A percentile compares a stretch with the other conserved stretches of the same genome.
Evolutionary conservation across 2,888 invertebrate species (phyloP).

Genomic region (Notodonta ziczac): DNA sequence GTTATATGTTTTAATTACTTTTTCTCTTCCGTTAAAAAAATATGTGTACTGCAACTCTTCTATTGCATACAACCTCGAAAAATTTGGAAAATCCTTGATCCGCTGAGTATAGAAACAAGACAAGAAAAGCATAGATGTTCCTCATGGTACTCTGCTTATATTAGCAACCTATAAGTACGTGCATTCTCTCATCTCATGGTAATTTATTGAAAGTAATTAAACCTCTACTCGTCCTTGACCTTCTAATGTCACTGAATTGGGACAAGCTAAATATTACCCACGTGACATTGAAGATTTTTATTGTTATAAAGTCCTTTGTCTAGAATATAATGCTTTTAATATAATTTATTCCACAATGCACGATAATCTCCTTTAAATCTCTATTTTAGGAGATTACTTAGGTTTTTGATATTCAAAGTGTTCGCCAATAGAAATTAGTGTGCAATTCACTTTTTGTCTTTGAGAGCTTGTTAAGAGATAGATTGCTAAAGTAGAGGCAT

Average conservation of each 20-base stretch:
- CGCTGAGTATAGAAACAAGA: too few relatives aligned
- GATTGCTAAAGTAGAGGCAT: neutral
- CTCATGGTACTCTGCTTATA: too few relatives aligned
- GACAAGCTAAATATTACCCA: neutral
- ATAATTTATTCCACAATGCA: slow-evolving; percentile 3
- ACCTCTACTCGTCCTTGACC: too few relatives aligned
- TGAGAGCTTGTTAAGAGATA: neutral
- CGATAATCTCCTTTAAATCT: neutral
- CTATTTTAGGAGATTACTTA: neutral
- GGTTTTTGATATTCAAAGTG: neutral
- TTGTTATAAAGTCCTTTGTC: neutral
- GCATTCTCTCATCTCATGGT: too few relatives aligned
- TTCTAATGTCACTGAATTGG: too few relatives aligned
- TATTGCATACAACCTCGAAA: neutral
- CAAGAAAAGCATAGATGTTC: too few relatives aligned
- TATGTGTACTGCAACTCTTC: neutral
- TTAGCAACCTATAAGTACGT: too few relatives aligned
- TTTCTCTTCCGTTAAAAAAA: neutral
- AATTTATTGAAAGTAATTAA: too few relatives aligned
- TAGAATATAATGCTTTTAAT: neutral
- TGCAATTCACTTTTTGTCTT: neutral
- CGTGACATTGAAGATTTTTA: neutral
- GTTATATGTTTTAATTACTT: slow-evolving; percentile 43
- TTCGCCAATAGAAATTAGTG: neutral
- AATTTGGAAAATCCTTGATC: too few relatives aligned